Evolutionary conservation across 2,797 vertebrate species (phyloP).

Genomic region (Anas acuta): DNA sequence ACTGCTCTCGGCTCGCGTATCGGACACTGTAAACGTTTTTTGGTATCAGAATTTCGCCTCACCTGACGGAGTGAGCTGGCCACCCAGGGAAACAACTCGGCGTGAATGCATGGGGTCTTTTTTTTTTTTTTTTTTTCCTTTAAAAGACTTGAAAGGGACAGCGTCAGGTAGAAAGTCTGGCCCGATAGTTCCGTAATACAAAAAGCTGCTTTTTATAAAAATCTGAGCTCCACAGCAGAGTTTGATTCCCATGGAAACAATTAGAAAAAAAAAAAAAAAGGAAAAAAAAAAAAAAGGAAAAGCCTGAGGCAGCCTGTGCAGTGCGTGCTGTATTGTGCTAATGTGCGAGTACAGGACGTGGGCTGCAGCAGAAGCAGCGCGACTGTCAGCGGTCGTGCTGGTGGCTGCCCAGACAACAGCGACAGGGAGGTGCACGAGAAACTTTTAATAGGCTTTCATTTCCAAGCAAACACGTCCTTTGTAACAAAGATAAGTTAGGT

Average conservation of each 20-base stretch:
- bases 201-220: conserved; percentile 57
- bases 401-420: not conserved
- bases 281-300: not conserved
- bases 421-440: not conserved
- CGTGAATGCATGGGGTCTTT: not conserved
- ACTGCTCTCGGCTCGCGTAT: conserved; percentile 62
- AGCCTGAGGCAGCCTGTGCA: not conserved
- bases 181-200: not conserved
- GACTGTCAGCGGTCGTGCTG: rapidly evolving
- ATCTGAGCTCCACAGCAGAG: conserved; percentile 2
- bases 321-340: conserved; percentile 2
- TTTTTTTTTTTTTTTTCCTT: rapidly evolving
- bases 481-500: not conserved
- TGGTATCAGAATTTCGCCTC: conserved; percentile 62
- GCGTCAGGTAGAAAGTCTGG: conserved; percentile 43
- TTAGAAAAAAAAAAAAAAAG: no score
- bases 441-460: not conserved
- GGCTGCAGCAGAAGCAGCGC: not conserved
- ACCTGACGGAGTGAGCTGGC: conserved; percentile 42
- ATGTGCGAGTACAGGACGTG: not conserved
- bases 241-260: conserved; percentile 42
- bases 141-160: conserved; percentile 39
- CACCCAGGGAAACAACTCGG: not conserved
- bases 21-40: conserved; percentile 76
- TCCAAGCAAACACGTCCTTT: not conserved